Conservation (phyloP, 1,140 invertebrate species). For the Drosophila persimilis region DNA sequence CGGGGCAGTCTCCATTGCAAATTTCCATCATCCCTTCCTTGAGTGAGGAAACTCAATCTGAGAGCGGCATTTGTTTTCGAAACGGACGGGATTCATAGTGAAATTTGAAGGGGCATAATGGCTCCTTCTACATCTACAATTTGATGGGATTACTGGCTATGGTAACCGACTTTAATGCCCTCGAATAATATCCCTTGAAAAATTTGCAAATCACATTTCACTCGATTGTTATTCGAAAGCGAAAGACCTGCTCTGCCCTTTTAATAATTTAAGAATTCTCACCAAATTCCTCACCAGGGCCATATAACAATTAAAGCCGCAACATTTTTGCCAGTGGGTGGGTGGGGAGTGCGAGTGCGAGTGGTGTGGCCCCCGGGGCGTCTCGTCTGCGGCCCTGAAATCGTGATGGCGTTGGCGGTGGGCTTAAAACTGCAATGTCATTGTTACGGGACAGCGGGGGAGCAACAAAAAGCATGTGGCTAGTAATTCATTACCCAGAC, state of each 20-base stretch:
- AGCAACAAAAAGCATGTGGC: constrained; percentile 73
- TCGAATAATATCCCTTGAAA: too few species aligned
- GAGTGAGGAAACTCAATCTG: constrained; percentile 44
- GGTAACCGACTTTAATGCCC: too few species aligned
- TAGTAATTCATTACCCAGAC: constrained; percentile 77
- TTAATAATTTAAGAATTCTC: constrained; percentile 34
- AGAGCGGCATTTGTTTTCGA: constrained; percentile 33
- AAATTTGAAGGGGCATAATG: constrained; percentile 4
- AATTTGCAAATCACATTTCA: too few species aligned
- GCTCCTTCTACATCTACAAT: not conserved
- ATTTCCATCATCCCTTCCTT: constrained; percentile 7
- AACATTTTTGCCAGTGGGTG: constrained; percentile 54
- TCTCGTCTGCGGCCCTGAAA: constrained; percentile 57
- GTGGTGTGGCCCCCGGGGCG: constrained; percentile 1
- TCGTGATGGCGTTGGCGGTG: constrained; percentile 25
- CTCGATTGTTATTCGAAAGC: not conserved
- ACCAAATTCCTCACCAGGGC: constrained; percentile 13
- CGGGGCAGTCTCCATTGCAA: not conserved
- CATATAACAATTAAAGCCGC: constrained; percentile 67
- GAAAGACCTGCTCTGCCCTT: not conserved
- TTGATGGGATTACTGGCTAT: not conserved
- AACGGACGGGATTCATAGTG: not conserved
- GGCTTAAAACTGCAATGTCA: constrained; percentile 79
- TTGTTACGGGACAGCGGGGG: constrained; percentile 71
- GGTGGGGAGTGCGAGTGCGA: constrained; percentile 23